Percentiles rank a stretch among this genome's conserved stretches.
These are phyloP conservation scores for Solea solea DNA, from an alignment of 2,113 vertebrate genomes.

Conservation along the genomic window DNA sequence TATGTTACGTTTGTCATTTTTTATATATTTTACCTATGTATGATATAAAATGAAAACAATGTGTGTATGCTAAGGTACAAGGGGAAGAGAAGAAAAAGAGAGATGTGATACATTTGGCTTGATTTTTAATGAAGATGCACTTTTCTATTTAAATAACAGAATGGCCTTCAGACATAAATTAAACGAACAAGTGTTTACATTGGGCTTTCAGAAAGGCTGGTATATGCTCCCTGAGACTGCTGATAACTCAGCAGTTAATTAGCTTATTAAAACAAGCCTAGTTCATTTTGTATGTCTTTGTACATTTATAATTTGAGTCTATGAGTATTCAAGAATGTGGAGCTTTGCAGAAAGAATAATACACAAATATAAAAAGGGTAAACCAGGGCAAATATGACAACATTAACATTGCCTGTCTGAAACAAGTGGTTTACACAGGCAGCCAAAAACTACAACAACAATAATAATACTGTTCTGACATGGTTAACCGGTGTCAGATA, in stretches of 20 bases:
- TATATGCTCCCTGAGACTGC: neutral
- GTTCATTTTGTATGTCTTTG: neutral
- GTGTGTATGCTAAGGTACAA: neutral
- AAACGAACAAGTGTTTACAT: conserved; percentile 35
- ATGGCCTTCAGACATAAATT: conserved; percentile 23
- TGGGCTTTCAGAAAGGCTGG: neutral
- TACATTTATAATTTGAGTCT: neutral
- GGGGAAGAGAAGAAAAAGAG: neutral
- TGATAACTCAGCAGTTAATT: neutral
- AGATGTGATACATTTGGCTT: neutral
- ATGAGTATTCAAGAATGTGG: neutral
- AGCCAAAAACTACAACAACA: too few relatives aligned
- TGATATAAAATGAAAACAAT: too few relatives aligned
- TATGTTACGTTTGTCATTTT: too few relatives aligned
- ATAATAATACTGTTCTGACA: neutral
- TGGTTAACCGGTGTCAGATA: neutral
- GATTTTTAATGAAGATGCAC: conserved; percentile 1
- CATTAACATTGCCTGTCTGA: neutral
- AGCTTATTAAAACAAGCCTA: conserved; percentile 12
- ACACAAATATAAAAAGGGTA: neutral
- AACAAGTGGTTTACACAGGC: neutral
- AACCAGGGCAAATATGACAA: neutral
- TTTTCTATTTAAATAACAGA: conserved; percentile 17
- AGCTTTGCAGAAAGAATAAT: neutral
- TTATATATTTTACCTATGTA: too few relatives aligned